These are phyloP conservation scores for Lithobates sylvaticus DNA, from an alignment of 2,797 vertebrate genomes.

Conservation along the genomic window DNA sequence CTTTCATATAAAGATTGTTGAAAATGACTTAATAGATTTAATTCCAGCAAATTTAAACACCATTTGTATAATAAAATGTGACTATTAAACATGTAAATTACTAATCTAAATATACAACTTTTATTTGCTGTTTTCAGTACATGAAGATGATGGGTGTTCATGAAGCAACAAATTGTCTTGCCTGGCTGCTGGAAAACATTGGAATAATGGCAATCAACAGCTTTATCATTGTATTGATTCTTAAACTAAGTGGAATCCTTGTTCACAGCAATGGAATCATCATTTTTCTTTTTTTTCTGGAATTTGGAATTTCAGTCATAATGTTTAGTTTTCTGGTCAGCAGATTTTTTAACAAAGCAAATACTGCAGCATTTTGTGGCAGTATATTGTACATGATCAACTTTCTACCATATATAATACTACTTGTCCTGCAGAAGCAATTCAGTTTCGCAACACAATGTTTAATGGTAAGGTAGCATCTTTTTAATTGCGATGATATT, in stretches of 20 bases:
- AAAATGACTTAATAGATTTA: no score
- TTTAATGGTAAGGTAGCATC: constrained; percentile 67
- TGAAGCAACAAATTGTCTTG: constrained; percentile 70
- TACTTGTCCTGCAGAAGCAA: constrained; percentile 74
- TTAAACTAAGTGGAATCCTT: constrained; percentile 75
- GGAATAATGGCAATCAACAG: constrained; percentile 67
- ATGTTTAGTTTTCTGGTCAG: constrained; percentile 76
- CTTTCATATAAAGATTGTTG: no score
- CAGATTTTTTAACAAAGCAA: constrained; percentile 69
- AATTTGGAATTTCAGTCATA: constrained; percentile 73
- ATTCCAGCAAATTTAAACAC: no score
- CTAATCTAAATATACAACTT: background rate
- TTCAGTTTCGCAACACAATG: constrained; percentile 66
- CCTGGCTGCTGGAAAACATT: constrained; percentile 78
- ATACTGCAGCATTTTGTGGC: constrained; percentile 73
- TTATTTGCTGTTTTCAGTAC: constrained; percentile 66
- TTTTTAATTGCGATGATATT: no score
- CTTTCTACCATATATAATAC: constrained; percentile 75
- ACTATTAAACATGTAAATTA: no score
- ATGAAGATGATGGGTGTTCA: constrained; percentile 75
- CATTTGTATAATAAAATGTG: no score
- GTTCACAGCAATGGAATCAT: constrained; percentile 69
- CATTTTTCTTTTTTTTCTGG: constrained; percentile 74
- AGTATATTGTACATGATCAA: constrained; percentile 74
- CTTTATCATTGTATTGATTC: constrained; percentile 67